phyloP scores from a whole-genome alignment of 2,113 vertebrate species.

The Scalopus aquaticus region DNA sequence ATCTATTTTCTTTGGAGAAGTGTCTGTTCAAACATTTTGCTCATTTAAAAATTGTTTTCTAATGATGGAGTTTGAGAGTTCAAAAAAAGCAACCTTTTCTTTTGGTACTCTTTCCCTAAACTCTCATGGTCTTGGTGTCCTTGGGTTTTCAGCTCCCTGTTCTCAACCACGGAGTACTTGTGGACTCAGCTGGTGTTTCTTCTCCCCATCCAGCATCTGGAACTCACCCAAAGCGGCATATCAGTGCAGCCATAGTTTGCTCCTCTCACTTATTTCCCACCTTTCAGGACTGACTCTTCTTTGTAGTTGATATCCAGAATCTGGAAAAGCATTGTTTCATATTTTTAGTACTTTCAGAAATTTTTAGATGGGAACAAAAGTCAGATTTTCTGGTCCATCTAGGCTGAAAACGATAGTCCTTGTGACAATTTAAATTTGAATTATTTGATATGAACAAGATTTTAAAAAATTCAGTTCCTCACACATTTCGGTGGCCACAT shows the following conservation, averaged over 20 bases:
- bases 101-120: background rate
- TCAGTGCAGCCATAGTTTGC: background rate
- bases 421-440: slow-evolving; percentile 9
- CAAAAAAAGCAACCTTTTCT: no score
- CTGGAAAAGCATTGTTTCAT: background rate
- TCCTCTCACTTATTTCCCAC: background rate
- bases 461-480: background rate
- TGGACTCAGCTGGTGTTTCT: background rate
- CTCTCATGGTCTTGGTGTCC: background rate
- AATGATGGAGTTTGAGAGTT: background rate
- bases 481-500: background rate
- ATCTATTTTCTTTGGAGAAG: background rate
- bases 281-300: background rate
- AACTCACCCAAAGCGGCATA: background rate
- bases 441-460: background rate
- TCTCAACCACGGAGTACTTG: background rate
- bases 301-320: background rate
- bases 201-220: background rate
- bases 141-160: background rate
- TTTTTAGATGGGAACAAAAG: background rate
- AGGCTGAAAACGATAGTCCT: background rate
- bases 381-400: background rate
- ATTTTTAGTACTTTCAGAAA: background rate
- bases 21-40: background rate
- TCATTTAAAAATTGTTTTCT: background rate